Evolutionary conservation across 2,888 invertebrate species (phyloP).

Genomic region (Tenthredo livida): DNA sequence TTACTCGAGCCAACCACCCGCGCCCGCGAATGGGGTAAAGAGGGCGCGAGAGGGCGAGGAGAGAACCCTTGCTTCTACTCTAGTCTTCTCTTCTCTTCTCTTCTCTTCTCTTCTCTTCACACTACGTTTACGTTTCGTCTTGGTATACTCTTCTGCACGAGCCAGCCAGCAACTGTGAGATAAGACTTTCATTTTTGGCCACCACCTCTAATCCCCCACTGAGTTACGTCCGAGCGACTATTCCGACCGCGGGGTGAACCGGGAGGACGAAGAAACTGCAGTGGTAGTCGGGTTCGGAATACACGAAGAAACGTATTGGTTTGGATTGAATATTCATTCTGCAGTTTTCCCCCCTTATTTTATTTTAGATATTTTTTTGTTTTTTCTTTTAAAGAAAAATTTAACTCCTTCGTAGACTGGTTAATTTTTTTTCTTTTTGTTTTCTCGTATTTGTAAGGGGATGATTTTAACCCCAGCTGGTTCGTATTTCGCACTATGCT

Average conservation of each 20-base stretch:
- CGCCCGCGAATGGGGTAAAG: background rate
- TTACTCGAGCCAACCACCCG: constrained; percentile 1
- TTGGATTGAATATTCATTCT: too few species aligned
- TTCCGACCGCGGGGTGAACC: constrained; percentile 7
- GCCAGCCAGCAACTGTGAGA: constrained; percentile 61
- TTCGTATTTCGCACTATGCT: too few species aligned
- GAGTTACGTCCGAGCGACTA: constrained; percentile 66
- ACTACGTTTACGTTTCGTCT: constrained; percentile 9
- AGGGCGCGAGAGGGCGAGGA: constrained; percentile 5
- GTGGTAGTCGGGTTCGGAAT: background rate
- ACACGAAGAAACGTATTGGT: too few species aligned
- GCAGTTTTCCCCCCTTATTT: too few species aligned
- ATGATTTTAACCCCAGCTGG: too few species aligned
- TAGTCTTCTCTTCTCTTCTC: background rate
- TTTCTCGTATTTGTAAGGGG: too few species aligned
- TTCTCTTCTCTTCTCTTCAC: background rate
- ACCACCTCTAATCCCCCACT: constrained; percentile 72
- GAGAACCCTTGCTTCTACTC: constrained; percentile 39
- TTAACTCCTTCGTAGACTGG: too few species aligned
- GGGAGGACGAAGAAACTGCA: background rate
- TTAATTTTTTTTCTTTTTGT: too few species aligned
- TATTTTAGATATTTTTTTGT: too few species aligned
- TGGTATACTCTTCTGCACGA: background rate
- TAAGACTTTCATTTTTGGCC: constrained; percentile 76
- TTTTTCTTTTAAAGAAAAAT: too few species aligned